phyloP scores from a whole-genome alignment of 2,797 vertebrate species.

The Myotis daubentonii region DNA sequence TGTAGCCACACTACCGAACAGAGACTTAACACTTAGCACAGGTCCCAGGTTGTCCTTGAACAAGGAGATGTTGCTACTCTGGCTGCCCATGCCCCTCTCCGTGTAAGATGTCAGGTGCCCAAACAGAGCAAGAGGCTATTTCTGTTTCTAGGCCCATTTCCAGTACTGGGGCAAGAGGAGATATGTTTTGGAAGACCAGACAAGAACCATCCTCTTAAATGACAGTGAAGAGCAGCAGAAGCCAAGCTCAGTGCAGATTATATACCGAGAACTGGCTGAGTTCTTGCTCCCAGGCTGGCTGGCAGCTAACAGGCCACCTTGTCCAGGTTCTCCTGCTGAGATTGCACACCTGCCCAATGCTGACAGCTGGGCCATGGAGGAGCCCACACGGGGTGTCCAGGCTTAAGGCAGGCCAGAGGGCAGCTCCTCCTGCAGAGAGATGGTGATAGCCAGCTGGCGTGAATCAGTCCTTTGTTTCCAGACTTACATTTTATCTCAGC shows the following conservation, averaged over 20 bases:
- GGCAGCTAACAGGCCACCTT: not conserved
- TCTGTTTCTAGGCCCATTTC: conserved; percentile 56
- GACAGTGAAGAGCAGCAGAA: conserved; percentile 44
- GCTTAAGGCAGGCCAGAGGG: not conserved
- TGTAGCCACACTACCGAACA: not conserved
- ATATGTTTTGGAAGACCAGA: conserved; percentile 34
- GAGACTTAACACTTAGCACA: not conserved
- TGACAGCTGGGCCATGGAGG: not conserved
- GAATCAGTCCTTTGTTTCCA: conserved; percentile 47
- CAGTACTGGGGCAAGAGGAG: not conserved
- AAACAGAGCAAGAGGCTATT: conserved; percentile 12
- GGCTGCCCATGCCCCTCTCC: not conserved
- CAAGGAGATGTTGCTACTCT: not conserved
- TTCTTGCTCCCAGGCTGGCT: not conserved
- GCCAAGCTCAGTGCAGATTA: conserved; percentile 53
- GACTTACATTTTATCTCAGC: conserved; percentile 30
- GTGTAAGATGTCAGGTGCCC: conserved; percentile 52
- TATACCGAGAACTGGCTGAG: not conserved
- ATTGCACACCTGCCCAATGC: not conserved
- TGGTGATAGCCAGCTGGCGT: conserved; percentile 34
- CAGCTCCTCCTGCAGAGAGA: not conserved
- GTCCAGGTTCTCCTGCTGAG: conserved; percentile 54
- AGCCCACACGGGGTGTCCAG: not conserved
- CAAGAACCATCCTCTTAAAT: not conserved
- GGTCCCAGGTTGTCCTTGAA: not conserved